A percentile compares a stretch with the other conserved stretches of the same genome.
Conservation (phyloP, 2,888 invertebrate genomes). For the Stenodera caucasica region DNA sequence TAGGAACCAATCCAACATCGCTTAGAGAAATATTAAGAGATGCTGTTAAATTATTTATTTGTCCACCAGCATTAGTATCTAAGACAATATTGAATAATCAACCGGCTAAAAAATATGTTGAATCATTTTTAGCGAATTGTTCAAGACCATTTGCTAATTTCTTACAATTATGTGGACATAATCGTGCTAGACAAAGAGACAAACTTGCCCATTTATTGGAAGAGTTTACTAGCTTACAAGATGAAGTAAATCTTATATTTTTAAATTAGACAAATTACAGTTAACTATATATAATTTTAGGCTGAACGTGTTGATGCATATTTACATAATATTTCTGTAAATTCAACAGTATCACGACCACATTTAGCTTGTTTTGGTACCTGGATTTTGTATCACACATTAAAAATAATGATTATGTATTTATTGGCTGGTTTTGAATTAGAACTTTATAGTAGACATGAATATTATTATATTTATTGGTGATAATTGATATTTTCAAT, state of each 20-base stretch:
- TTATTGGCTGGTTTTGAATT: constrained; percentile 92
- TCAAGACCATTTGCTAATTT: constrained; percentile 84
- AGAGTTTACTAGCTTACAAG: constrained; percentile 89
- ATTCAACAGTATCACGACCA: constrained; percentile 68
- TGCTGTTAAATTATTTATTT: constrained; percentile 83
- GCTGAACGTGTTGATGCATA: constrained; percentile 89
- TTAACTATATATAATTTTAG: constrained; percentile 54
- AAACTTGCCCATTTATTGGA: constrained; percentile 87
- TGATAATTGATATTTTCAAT: constrained; percentile 49
- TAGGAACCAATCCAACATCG: constrained; percentile 64
- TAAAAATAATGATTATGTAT: constrained; percentile 91
- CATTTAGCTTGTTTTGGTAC: constrained; percentile 88
- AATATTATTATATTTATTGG: constrained; percentile 96
- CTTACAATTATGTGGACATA: constrained; percentile 90
- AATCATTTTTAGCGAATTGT: constrained; percentile 85
- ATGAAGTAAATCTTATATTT: constrained; percentile 66
- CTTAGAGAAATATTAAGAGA: constrained; percentile 77
- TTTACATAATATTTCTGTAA: constrained; percentile 70
- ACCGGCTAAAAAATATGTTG: constrained; percentile 83
- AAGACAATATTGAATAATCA: constrained; percentile 69
- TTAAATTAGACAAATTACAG: constrained; percentile 3
- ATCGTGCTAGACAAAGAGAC: constrained; percentile 92
- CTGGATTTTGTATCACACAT: constrained; percentile 93
- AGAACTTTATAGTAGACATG: constrained; percentile 93
- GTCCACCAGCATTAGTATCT: constrained; percentile 83